Percentiles rank a stretch among this genome's conserved stretches.
Conservation (phyloP, 2,797 vertebrate species). For the Darevskia nairensis region DNA sequence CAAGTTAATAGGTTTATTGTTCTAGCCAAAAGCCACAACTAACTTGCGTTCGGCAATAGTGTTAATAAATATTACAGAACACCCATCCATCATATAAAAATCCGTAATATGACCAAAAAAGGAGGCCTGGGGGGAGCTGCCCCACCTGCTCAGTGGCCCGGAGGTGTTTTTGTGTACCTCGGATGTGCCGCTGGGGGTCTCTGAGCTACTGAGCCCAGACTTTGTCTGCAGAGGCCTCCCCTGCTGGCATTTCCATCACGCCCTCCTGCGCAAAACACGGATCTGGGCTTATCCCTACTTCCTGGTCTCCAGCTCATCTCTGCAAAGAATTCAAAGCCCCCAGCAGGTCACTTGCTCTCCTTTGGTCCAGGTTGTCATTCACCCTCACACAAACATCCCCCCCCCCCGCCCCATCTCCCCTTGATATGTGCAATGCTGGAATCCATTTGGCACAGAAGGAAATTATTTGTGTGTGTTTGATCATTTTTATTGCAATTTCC, state of each 20-base stretch:
- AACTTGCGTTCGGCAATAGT: too few relatives aligned
- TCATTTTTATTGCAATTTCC: too few relatives aligned
- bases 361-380: not conserved
- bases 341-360: not conserved
- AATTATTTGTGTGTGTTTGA: too few relatives aligned
- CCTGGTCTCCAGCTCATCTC: constrained; percentile 19
- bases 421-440: not conserved
- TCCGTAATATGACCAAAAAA: too few relatives aligned
- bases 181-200: not conserved
- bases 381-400: too few relatives aligned
- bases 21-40: too few relatives aligned
- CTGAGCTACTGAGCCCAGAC: not conserved
- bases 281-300: constrained; percentile 8
- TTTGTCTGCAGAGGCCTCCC: not conserved
- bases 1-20: too few relatives aligned
- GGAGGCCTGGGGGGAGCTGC: not conserved
- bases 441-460: not conserved
- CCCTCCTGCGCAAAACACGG: not conserved
- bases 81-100: too few relatives aligned
- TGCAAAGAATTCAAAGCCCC: not conserved
- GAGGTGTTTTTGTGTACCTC: not conserved
- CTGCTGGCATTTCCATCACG: not conserved
- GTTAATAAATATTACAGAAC: too few relatives aligned
- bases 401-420: not conserved
- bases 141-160: not conserved